phyloP scores from a whole-genome alignment of 2,888 invertebrate species.

The Diaphora mendica region DNA sequence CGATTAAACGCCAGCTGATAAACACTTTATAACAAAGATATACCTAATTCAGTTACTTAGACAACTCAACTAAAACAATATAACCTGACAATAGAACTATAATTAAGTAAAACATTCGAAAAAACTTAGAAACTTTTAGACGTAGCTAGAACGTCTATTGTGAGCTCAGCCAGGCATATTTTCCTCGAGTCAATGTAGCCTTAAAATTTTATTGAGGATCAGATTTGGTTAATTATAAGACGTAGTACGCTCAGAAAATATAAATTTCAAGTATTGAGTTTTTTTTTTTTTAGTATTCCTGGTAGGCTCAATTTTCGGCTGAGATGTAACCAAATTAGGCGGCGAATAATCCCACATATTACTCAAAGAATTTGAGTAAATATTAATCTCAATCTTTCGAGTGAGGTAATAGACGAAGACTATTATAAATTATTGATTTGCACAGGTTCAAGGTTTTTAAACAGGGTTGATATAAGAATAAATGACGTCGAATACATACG shows the following conservation, averaged over 20 bases:
- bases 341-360: neutral
- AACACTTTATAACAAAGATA: slow-evolving; percentile 19
- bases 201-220: slow-evolving; percentile 29
- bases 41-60: neutral
- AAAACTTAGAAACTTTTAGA: slow-evolving; percentile 4
- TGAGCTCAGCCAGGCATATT: slow-evolving; percentile 11
- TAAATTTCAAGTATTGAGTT: slow-evolving; percentile 29
- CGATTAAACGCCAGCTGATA: neutral
- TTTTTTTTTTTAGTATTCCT: too few species aligned
- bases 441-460: slow-evolving; percentile 26
- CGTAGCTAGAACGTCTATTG: neutral
- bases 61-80: neutral
- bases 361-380: neutral
- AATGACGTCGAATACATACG: slow-evolving; percentile 45
- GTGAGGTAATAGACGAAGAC: neutral
- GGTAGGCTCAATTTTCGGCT: slow-evolving; percentile 22
- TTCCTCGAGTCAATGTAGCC: slow-evolving; percentile 17
- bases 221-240: slow-evolving; percentile 32
- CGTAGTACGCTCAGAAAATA: slow-evolving; percentile 31
- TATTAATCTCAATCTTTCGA: neutral
- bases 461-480: slow-evolving; percentile 24
- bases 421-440: slow-evolving; percentile 10
- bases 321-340: slow-evolving; percentile 15
- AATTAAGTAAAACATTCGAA: neutral
- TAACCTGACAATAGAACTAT: neutral